Evolutionary conservation across 2,888 invertebrate species (phyloP), one percentile per base, ranked within the genome.

Genomic region (Nesidiocoris tenuis): DNA sequence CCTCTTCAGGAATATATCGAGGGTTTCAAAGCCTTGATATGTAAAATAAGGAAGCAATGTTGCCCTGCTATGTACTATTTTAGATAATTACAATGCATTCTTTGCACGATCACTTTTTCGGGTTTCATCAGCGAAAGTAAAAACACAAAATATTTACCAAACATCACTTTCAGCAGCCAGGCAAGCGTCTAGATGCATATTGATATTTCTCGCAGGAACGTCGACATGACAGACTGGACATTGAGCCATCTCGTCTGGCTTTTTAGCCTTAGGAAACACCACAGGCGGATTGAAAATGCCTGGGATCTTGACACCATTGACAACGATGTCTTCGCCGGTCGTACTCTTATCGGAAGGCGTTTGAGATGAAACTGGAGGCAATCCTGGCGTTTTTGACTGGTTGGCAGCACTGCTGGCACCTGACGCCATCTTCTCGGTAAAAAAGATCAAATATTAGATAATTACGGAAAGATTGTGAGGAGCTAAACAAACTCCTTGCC

Each of bases 121-220:
- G n/a, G n/a, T n/a, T n/a, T n/a, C n/a, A n/a, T n/a, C n/a, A n/a
- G n/a, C n/a, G n/a, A n/a, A n/a, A n/a, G n/a, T n/a, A 39, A 39
- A 39, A 39, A 3, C 39, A 39, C 39, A 7, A n/a, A n/a, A 18
- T 5, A 74, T 71, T 77, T 61, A 74, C 76, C 61, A 21, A 23
- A 19, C 67, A 19, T 63, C 76, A 74, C 80, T 80, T 61, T 82
- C 82, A 24, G 84, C 81, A 56, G 83, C 82, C 23, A 86, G 82
- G 80, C 87, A 87, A 70, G 82, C 82, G 80, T 87, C 87, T 24
- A 87, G 82, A 81, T 87, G 87, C 17, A 81, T 80, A 78, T 87
- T 86, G 22, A 87, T 84, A 78, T 84, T 82, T 7, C 80, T 78
- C 74, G 83, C 81, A n/a, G 83, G 82, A 61, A 87, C 81, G 5